These are phyloP conservation scores for Zaprionus nigranus DNA, from an alignment of 1,140 invertebrate species.

Conservation along the genomic window DNA sequence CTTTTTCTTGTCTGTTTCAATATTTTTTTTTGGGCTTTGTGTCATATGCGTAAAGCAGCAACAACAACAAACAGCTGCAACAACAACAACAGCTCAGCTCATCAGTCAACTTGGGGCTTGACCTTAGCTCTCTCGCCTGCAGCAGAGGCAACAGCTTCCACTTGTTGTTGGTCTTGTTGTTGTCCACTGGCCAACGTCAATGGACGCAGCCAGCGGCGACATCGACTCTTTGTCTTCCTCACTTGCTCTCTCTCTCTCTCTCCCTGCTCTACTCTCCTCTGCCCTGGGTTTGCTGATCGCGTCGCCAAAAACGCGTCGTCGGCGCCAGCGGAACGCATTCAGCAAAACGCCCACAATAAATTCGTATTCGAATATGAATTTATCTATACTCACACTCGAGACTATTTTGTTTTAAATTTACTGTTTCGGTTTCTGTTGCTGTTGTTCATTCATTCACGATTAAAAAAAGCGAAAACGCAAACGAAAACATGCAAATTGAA, in stretches of 20 bases:
- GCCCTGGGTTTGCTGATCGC: conserved; percentile 58
- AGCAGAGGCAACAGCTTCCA: conserved; percentile 28
- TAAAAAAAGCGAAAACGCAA: conserved; percentile 49
- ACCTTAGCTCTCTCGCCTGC: conserved; percentile 60
- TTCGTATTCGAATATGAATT: conserved; percentile 30
- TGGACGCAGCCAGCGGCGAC: conserved; percentile 61
- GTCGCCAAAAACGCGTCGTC: conserved; percentile 36
- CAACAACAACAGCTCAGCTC: conserved; percentile 33
- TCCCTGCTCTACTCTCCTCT: neutral
- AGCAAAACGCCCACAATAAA: conserved; percentile 73
- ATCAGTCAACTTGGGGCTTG: conserved; percentile 61
- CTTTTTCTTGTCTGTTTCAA: conserved; percentile 53
- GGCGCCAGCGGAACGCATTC: conserved; percentile 73
- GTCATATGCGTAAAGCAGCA: conserved; percentile 26
- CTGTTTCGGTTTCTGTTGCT: conserved; percentile 67
- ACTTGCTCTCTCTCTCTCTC: neutral
- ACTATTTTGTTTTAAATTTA: conserved; percentile 58
- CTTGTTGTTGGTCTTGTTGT: conserved; percentile 29
- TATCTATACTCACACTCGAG: conserved; percentile 29
- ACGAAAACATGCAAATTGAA: conserved; percentile 77
- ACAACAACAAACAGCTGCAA: conserved; percentile 23
- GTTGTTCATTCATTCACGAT: conserved; percentile 61
- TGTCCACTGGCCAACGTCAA: conserved; percentile 67
- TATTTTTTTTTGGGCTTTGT: conserved; percentile 36
- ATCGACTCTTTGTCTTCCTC: neutral